A percentile compares a stretch with the other conserved stretches of the same genome.
phyloP scores from a whole-genome alignment of 2,888 invertebrate species.

The Drosophila histrio region DNA sequence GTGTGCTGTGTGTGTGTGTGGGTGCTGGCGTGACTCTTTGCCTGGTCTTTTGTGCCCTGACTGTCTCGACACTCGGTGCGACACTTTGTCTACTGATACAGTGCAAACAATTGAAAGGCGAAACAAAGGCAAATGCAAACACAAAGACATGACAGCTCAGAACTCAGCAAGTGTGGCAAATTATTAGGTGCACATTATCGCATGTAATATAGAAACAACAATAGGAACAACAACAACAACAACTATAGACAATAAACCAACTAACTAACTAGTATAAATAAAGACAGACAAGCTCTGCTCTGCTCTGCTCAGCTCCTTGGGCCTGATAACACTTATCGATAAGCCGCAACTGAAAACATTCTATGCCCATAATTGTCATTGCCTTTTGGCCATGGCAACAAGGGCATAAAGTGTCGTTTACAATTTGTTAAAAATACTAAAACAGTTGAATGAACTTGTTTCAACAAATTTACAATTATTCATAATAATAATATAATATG shows the following conservation, averaged over 20 bases:
- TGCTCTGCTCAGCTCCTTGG: constrained; percentile 28
- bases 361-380: constrained; percentile 17
- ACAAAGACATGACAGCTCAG: constrained; percentile 43
- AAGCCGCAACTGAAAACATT: constrained; percentile 14
- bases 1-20: constrained; percentile 1
- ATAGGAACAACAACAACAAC: background rate
- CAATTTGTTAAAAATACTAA: background rate
- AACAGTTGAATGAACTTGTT: constrained; percentile 30
- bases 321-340: constrained; percentile 45
- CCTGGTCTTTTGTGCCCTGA: constrained; percentile 28
- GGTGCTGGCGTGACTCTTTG: constrained; percentile 32
- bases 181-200: constrained; percentile 60
- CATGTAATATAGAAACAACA: constrained; percentile 25
- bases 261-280: no score
- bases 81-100: constrained; percentile 77
- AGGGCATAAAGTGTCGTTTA: background rate
- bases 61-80: constrained; percentile 60
- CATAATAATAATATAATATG: constrained; percentile 1
- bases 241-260: constrained; percentile 23
- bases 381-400: constrained; percentile 7
- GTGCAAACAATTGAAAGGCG: constrained; percentile 46
- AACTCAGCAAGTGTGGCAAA: constrained; percentile 55
- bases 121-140: constrained; percentile 50
- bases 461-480: background rate
- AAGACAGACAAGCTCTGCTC: constrained; percentile 24